Evolutionary conservation across 1,140 invertebrate genomes (phyloP).

Genomic region (Homalodisca vitripennis): DNA sequence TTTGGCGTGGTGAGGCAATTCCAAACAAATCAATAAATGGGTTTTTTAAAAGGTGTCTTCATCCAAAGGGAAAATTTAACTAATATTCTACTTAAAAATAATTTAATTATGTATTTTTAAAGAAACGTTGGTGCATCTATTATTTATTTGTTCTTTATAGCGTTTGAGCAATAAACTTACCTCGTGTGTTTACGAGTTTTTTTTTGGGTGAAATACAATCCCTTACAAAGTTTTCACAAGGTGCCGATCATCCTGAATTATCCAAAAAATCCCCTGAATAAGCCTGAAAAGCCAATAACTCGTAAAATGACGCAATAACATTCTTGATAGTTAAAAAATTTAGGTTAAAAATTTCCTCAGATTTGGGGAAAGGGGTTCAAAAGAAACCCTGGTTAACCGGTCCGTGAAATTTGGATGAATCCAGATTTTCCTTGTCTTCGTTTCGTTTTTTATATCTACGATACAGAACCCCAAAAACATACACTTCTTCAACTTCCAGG

Average conservation of each 20-base stretch:
- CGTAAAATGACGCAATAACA: not conserved
- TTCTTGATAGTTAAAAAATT: not conserved
- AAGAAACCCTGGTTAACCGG: not conserved
- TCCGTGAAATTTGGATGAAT: not conserved
- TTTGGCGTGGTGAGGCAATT: not conserved
- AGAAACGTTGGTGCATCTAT: not conserved
- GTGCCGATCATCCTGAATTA: not conserved
- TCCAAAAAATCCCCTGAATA: too few relatives aligned
- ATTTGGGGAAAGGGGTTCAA: not conserved
- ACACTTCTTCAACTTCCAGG: not conserved
- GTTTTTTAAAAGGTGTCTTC: not conserved
- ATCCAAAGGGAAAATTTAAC: not conserved
- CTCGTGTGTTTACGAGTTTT: not conserved
- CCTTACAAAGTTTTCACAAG: not conserved
- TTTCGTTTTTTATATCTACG: not conserved
- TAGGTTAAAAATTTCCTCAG: not conserved
- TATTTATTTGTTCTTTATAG: not conserved
- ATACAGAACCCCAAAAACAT: not conserved
- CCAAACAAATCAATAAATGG: constrained; percentile 51
- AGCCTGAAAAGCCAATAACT: too few relatives aligned
- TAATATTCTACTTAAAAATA: not conserved
- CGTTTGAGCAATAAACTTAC: too few relatives aligned
- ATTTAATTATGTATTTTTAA: not conserved
- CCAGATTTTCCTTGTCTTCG: not conserved
- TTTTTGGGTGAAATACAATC: not conserved